phyloP scores from a whole-genome alignment of 2,888 invertebrate genomes.

The Drosophila testacea region DNA sequence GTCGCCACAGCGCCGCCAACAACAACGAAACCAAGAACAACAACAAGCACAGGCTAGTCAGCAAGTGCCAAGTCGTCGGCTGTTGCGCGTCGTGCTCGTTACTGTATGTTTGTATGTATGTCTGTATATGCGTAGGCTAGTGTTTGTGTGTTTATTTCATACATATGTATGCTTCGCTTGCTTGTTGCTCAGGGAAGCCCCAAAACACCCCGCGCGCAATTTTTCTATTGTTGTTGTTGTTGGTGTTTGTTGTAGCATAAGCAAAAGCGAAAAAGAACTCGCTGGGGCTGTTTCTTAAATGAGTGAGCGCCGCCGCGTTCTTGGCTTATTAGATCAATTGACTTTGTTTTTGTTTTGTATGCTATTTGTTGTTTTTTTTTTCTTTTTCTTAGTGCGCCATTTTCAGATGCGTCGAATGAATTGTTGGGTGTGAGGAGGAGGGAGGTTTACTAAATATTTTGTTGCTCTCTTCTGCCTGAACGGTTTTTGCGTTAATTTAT shows the following conservation, averaged over 20 bases:
- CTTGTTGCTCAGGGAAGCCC: conserved; percentile 71
- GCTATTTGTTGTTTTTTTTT: background rate
- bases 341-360: conserved; percentile 52
- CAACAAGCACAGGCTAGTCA: conserved; percentile 55
- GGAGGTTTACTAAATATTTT: conserved; percentile 25
- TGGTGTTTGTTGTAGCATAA: conserved; percentile 30
- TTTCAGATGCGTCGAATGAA: conserved; percentile 38
- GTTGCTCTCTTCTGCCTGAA: conserved; percentile 37
- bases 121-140: conserved; percentile 21
- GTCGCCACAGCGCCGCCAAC: conserved; percentile 39
- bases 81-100: conserved; percentile 56
- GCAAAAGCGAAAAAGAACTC: conserved; percentile 52
- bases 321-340: conserved; percentile 76
- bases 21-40: conserved; percentile 51
- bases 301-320: conserved; percentile 56
- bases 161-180: conserved; percentile 36
- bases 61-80: conserved; percentile 76
- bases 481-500: conserved; percentile 50
- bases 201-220: conserved; percentile 61
- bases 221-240: conserved; percentile 52
- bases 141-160: conserved; percentile 35
- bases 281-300: conserved; percentile 50
- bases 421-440: background rate
- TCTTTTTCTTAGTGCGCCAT: conserved; percentile 50
- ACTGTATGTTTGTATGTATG: conserved; percentile 24